These are phyloP conservation scores for Coenonympha arcania DNA, from an alignment of 2,888 invertebrate genomes.

Conservation along the genomic window DNA sequence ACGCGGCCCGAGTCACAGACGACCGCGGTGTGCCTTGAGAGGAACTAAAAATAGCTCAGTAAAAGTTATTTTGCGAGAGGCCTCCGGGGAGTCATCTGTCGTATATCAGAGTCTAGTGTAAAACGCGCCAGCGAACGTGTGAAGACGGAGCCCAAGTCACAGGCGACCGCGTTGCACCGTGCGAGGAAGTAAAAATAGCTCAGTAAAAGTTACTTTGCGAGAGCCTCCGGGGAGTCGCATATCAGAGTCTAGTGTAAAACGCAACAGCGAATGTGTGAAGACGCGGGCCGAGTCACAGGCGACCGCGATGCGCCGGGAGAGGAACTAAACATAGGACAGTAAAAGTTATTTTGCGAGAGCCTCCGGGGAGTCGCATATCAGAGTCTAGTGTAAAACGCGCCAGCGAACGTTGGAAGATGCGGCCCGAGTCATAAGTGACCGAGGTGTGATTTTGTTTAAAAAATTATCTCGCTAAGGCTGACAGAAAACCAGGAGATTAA, in stretches of 20 bases:
- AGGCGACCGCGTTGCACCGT: no score
- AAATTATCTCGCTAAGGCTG: no score
- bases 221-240: no score
- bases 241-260: conserved; percentile 59
- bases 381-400: conserved; percentile 54
- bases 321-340: conserved; percentile 68
- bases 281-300: conserved; percentile 29
- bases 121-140: conserved; percentile 50
- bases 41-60: conserved; percentile 68
- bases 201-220: no score
- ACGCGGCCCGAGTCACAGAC: conserved; percentile 29
- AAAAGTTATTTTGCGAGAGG: conserved; percentile 62
- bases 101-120: conserved; percentile 58
- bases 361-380: conserved; percentile 57
- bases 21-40: no score
- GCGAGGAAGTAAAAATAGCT: conserved; percentile 71
- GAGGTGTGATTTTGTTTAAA: no score
- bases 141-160: conserved; percentile 28
- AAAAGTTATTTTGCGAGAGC: conserved; percentile 62
- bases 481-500: no score
- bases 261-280: conserved; percentile 44
- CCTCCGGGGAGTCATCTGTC: conserved; percentile 53
- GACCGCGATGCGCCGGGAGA: no score
- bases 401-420: conserved; percentile 41
- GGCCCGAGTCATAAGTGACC: conserved; percentile 29